Base-by-base conservation (phyloP, 2,797 vertebrate species). In the Sebastes paucispinis region DNA sequence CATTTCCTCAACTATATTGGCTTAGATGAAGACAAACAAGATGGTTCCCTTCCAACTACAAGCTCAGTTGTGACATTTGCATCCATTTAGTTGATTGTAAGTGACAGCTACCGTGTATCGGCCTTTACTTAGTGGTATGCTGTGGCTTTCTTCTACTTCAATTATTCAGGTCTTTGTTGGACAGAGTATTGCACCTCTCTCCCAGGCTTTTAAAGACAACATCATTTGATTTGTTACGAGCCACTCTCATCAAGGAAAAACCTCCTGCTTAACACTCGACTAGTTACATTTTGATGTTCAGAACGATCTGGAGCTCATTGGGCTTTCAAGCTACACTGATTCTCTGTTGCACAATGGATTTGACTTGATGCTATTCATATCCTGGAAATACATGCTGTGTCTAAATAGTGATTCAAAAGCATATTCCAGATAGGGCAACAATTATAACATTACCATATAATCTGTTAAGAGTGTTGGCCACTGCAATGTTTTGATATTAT, bases 81-180 rank as follows among this genome's bases (percentile, higher is more conserved):
- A 85, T 87, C 86, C 92, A 90, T 91, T 93, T 88, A 87, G 85
- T 70, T 91, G 86, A 93, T 93, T 82, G 68, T 82, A 90, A 91
- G 91, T 94, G 94, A 93, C 93, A 93, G 89, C 86, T 64, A 82
- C 79, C 86, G 68, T 93, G 93, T 93, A 90, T 78, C 14, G 27
- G 82, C 78, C 83, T 90, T 89, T 92, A 90, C 90, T 93, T 93
- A 91, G 85, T 66, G 10, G 68, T 74, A 47, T 78, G 80, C 83
- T 54, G 22, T 43, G 59, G 74, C 80, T 91, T 82, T 91, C 83
- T 84, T 71, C 78, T 43, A 34, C 73, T 85, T 92, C 75, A 93
- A 92, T 93, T 92, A 94, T 94, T 91, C 69, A 93, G 69, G 52
- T 75, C 69, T 89, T 94, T 92, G 90, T 93, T 88, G 80, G 86